Evolutionary conservation across 35 echinoderm and acorn worm species (phyloP), one percentile per base, ranked within the genome.

Genomic region (Ophiothrix spiculata): DNA sequence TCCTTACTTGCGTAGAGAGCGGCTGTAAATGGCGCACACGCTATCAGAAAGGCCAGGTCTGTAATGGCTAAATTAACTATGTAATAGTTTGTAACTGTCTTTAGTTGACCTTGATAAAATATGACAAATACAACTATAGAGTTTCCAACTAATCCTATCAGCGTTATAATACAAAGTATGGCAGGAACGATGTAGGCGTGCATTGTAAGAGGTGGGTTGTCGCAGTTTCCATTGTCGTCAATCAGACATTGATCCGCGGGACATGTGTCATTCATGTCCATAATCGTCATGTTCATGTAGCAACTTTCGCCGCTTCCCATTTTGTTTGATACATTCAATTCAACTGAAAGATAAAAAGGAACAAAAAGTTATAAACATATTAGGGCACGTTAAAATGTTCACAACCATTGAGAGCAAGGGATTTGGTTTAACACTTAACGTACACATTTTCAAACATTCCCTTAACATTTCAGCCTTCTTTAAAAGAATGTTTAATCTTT

Each of bases 11-110:
- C 85, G 64, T 88, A 93, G 21, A 94, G 39, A 0, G 88, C 56
- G 0, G 95, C 91, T 15, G 95, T 98, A 32, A 93, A 89, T 23
- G 95, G 95, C 1, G 88, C 95, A 81, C 95, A 98, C 42, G 84
- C 87, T 4, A 93, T 23, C 15, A 98, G 86, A 74, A 98, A 93
- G 34, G 91, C 90, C 32, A 98, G 81, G 38, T 98, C 95, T 4
- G 95, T 98, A 32, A 98, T 85, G 32, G 95, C 95, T 17, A 98
- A 64, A 76, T 94, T 98, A 0, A 98, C 89, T 77, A 98, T 98
- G 88, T 98, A 98, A 69, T 94, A 98, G 54, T 98, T 98, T 1
- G 95, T 98, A 25, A 91, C 91, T 0, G 95, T 98, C 76, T 93
- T 98, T 88, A 98, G 91, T 38, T 93, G 88, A 0, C 92, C 88